Base-by-base conservation (phyloP, 2,113 vertebrate genomes). In the Sinocyclocheilus rhinocerous region DNA sequence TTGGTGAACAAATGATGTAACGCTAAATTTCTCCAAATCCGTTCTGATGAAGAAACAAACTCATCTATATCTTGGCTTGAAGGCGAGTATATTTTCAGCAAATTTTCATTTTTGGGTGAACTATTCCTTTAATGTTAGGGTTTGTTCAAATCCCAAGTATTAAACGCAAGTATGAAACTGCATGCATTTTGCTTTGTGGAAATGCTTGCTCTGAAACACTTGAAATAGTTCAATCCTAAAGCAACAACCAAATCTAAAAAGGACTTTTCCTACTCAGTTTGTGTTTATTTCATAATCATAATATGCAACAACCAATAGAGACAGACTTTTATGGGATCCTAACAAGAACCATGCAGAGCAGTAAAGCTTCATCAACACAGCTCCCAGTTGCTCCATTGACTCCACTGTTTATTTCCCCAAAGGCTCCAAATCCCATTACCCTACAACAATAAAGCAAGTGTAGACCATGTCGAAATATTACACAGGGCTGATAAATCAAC, bases 361-460 rank as follows among this genome's bases (percentile, higher is more conserved):
- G 48, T 82, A 18, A 70, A 48, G 33, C 39, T 59, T 87, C 33
- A 22, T 82, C 61, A 59, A 81, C 45, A 57, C 42, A 76, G 3
- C 16, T 33, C 39, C 33, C 29, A 70, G 39, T 39, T 59, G 83
- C 83, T 59, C 10, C 70, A 57, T 42, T 77, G 13, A 52, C 48
- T 36, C 73, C 77, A 16, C 24, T 65, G 83, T 87, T 88, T 82
- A 85, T 88, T 85, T 88, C 59, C 24, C 36, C 20, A 69, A 50
- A 59, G 48, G 45, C 45, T 33, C 29, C 76, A 57, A 85, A 82
- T 73, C 33, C 50, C 80, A 85, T 77, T 26, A 76, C 13, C 65
- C 50, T 29, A 50, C 77, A 29, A 57, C 73, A 87, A 85, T 85
- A 50, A 81, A 76, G 80, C 15, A 76, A 67, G 76, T 20, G 20